Base-by-base conservation (phyloP, 2,797 vertebrate species). In the Tauraco hartlaubi region DNA sequence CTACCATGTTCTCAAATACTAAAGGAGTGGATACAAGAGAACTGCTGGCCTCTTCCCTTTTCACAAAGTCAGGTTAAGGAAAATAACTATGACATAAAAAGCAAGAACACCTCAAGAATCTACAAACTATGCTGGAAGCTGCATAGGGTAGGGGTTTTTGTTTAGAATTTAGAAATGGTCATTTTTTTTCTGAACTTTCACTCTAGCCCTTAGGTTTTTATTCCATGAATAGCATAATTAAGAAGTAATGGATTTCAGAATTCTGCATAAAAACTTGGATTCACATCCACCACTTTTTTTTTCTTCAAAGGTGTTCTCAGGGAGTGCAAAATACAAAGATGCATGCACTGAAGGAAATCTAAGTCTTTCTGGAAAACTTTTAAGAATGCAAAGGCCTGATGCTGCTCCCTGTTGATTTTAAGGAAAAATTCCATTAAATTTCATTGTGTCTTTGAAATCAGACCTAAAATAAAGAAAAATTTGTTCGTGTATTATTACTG, bases 121-220 rank as follows among this genome's bases (percentile, higher is more conserved):
- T 41, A 67, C 31, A 64, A 58, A 48, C 41, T 63, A 46, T 12
- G 8, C 18, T 86, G 43, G 25, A 56, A 90, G 8, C 9, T 80
- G 29, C 31, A 54, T 23, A 51, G 15, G 14, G 15, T 6, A 4
- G 5, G 1, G 0, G 4, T 3, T 28, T 46, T 22, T 25, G 35
- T 68, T 28, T 7, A 49, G 12, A 71, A 68, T 69, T 94, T 62
- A 75, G 52, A 84, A 92, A 59, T 5, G 0, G 13, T 15, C 1
- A 20, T 43, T 25, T 12, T 44, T 63, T 77, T 90, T 33, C 63
- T 35, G 86, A 88, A 12, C 6, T 69, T 94, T 90, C 66, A 52
- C 26, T 73, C 46, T 49, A 41, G 76, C 9, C 3, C 2, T 11
- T 23, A 41, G 29, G 8, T 6, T 28, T 86, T 78, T 37, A 54